Percentiles rank a stretch among this genome's conserved stretches.
These are phyloP conservation scores for Sterna hirundo DNA, from an alignment of 2,113 vertebrate genomes.

Conservation along the genomic window DNA sequence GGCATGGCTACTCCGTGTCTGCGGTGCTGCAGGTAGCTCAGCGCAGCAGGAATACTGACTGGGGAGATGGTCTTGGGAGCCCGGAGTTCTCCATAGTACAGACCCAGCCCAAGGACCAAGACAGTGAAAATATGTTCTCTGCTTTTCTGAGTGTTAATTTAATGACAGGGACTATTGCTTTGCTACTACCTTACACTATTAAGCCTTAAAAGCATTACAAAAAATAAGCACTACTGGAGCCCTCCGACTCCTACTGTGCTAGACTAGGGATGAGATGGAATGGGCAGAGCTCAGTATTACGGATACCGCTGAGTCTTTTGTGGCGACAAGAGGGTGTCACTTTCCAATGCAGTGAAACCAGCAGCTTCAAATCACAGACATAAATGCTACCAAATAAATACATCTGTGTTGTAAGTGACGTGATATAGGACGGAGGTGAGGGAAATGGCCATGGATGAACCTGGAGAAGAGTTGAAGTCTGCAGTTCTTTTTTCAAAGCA, in stretches of 20 bases:
- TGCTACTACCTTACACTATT: not conserved
- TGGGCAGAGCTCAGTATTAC: not conserved
- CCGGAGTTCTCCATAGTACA: not conserved
- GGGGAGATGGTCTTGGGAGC: not conserved
- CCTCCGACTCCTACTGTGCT: not conserved
- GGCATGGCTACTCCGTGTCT: rapidly evolving
- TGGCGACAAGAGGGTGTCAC: not conserved
- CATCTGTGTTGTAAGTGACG: not conserved
- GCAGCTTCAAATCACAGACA: not conserved
- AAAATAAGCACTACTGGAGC: not conserved
- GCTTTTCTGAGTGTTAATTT: not conserved
- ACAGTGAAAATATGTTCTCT: not conserved
- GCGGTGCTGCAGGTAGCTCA: not conserved
- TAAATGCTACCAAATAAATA: not conserved
- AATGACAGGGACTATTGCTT: not conserved
- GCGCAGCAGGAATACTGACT: not conserved
- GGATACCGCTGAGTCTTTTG: not conserved
- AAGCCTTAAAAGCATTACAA: not conserved
- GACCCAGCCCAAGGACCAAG: not conserved
- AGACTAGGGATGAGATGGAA: not conserved
- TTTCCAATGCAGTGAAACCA: not conserved
- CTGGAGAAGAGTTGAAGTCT: not conserved
- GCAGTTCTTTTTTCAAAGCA: not conserved
- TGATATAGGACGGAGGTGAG: not conserved
- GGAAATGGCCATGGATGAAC: not conserved